Evolutionary conservation across 2,888 invertebrate genomes (phyloP).

Genomic region (Pollenia griseotomentosa): DNA sequence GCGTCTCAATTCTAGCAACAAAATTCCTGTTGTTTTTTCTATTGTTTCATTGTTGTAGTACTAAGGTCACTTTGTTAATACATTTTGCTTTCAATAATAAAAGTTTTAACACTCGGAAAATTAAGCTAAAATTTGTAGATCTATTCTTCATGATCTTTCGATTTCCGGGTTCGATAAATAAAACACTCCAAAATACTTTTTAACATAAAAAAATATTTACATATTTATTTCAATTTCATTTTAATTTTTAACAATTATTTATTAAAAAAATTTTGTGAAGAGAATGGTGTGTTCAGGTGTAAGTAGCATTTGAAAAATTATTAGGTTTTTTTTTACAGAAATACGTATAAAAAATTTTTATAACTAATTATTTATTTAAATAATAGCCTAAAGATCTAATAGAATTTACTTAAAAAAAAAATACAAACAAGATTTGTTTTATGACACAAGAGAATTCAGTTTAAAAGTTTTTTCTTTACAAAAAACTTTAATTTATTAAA

Average conservation of each 20-base stretch:
- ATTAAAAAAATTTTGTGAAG: conserved; percentile 25
- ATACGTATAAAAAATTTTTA: conserved; percentile 46
- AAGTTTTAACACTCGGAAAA: too few relatives aligned
- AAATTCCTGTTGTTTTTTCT: too few relatives aligned
- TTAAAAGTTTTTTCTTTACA: conserved; percentile 52
- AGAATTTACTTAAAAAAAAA: conserved; percentile 58
- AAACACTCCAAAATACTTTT: conserved; percentile 20
- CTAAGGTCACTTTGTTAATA: too few relatives aligned
- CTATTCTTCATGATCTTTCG: too few relatives aligned
- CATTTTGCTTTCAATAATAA: too few relatives aligned
- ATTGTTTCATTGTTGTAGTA: too few relatives aligned
- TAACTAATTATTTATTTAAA: conserved; percentile 47
- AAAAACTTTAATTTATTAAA: conserved; percentile 52
- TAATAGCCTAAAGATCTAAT: conserved; percentile 39
- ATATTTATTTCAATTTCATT: conserved; percentile 48
- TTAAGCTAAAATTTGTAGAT: too few relatives aligned
- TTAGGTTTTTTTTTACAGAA: conserved; percentile 9
- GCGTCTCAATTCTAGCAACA: too few relatives aligned
- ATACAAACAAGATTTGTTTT: conserved; percentile 55
- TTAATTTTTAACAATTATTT: conserved; percentile 47
- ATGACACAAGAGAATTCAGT: conserved; percentile 73
- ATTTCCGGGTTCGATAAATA: too few relatives aligned
- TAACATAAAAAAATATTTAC: conserved; percentile 47
- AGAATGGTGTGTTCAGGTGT: conserved; percentile 41
- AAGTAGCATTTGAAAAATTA: conserved; percentile 66